phyloP scores from a whole-genome alignment of 2,113 vertebrate species.

The Ameiurus melas region DNA sequence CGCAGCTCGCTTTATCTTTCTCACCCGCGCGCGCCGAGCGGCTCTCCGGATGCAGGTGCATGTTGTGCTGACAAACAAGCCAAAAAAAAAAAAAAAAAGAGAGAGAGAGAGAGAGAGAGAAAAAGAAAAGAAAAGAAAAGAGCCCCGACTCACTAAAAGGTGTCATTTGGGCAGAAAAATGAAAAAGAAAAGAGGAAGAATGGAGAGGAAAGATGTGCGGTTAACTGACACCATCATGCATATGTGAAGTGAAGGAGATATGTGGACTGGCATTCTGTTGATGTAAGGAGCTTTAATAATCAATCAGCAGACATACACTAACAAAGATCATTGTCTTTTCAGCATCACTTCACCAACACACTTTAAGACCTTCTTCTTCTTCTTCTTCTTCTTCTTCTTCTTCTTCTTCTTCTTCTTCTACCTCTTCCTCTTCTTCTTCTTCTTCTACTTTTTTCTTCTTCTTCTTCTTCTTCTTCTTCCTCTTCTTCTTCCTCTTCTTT shows the following conservation, averaged over 20 bases:
- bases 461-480: no score
- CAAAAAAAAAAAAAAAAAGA: conserved; percentile 62
- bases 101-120: no score
- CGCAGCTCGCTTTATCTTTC: conserved; percentile 70
- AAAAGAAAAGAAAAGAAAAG: conserved; percentile 34
- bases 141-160: conserved; percentile 72
- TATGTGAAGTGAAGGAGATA: conserved; percentile 59
- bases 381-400: no score
- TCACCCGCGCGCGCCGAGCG: conserved; percentile 80
- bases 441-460: no score
- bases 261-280: background rate
- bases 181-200: conserved; percentile 73
- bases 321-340: background rate
- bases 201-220: conserved; percentile 82
- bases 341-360: background rate
- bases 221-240: conserved; percentile 83
- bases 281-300: background rate
- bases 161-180: conserved; percentile 94
- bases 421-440: no score
- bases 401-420: no score
- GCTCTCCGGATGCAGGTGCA: conserved; percentile 87
- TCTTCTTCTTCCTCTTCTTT: no score
- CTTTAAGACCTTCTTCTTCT: background rate
- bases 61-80: conserved; percentile 81
- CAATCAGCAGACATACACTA: background rate